These are phyloP conservation scores for Eilema caniola DNA, from an alignment of 2,888 invertebrate genomes.

Conservation along the genomic window DNA sequence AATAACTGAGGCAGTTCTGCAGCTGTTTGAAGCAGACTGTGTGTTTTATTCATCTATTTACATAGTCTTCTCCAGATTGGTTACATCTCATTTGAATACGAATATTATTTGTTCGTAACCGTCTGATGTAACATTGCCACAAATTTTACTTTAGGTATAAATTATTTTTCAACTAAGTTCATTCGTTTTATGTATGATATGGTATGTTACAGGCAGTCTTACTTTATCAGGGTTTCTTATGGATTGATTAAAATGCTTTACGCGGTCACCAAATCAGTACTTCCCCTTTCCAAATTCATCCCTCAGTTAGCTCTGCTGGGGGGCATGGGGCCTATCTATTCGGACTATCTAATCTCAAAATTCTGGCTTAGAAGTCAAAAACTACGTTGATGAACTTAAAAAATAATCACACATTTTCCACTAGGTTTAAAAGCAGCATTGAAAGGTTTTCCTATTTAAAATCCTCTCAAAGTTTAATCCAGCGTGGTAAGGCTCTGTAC, in stretches of 20 bases:
- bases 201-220: too few relatives aligned
- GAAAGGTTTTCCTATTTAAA: conserved; percentile 46
- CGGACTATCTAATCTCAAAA: too few relatives aligned
- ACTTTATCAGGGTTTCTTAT: too few relatives aligned
- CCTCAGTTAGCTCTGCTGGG: too few relatives aligned
- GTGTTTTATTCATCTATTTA: conserved; percentile 25
- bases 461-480: conserved; percentile 60
- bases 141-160: neutral
- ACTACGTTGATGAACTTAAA: neutral
- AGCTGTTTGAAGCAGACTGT: conserved; percentile 23
- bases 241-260: too few relatives aligned
- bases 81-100: neutral
- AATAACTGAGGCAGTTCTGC: conserved; percentile 32
- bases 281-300: too few relatives aligned
- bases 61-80: neutral
- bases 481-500: conserved; percentile 49
- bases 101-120: neutral
- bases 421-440: conserved; percentile 39
- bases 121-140: neutral
- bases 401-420: conserved; percentile 22
- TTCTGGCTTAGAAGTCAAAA: neutral
- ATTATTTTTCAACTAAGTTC: neutral
- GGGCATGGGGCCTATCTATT: neutral
- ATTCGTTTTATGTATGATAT: too few relatives aligned
- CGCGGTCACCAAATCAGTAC: too few relatives aligned